A percentile compares a stretch with the other conserved stretches of the same genome.
phyloP scores from a whole-genome alignment of 2,113 vertebrate genomes.

The Oncorhynchus tshawytscha region DNA sequence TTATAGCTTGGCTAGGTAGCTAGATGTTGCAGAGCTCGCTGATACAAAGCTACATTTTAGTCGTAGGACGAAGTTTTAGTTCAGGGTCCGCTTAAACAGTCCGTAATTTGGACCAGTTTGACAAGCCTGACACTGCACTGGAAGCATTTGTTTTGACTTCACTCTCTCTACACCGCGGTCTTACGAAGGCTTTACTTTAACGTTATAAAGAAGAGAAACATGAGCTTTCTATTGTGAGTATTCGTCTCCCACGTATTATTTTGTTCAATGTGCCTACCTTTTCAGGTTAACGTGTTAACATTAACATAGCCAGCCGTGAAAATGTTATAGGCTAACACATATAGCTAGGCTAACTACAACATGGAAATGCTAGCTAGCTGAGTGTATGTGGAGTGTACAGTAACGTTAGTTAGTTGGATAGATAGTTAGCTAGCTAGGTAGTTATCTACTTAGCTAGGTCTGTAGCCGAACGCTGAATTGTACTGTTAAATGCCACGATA shows the following conservation, averaged over 20 bases:
- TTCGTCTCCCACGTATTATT: background rate
- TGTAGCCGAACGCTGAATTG: background rate
- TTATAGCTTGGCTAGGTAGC: background rate
- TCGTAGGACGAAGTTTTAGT: background rate
- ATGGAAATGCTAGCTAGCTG: background rate
- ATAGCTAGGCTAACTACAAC: background rate
- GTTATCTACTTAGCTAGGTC: too few relatives aligned
- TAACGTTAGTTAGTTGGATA: too few relatives aligned
- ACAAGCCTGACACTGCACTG: background rate
- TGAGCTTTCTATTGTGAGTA: constrained; percentile 78
- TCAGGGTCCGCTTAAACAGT: background rate
- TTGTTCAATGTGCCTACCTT: background rate
- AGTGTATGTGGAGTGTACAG: too few relatives aligned
- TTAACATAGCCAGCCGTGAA: background rate
- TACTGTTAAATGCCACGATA: background rate
- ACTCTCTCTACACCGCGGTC: background rate
- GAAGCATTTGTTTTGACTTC: constrained; percentile 1
- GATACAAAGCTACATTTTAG: background rate
- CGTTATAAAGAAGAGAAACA: constrained; percentile 59
- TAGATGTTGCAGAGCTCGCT: background rate
- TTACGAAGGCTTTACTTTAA: background rate
- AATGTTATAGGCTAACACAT: too few relatives aligned
- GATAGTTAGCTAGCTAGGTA: too few relatives aligned
- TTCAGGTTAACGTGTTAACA: background rate
- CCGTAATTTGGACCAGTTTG: background rate